phyloP scores from a whole-genome alignment of 2,797 vertebrate species.

The Atherinosoma microstoma region DNA sequence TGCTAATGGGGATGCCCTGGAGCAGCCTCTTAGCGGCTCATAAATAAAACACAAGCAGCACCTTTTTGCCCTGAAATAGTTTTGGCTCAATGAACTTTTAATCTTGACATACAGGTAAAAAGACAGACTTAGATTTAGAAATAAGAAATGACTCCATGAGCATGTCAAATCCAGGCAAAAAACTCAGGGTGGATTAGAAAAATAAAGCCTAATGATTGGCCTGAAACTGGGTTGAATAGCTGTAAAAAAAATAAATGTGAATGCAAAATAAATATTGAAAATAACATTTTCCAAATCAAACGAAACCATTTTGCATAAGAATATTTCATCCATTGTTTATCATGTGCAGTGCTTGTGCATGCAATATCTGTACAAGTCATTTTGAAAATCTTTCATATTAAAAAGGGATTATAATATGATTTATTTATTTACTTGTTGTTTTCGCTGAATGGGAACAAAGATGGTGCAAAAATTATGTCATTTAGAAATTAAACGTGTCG shows the following conservation, averaged over 20 bases:
- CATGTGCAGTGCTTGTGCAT: no score
- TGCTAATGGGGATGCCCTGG: conserved; percentile 69
- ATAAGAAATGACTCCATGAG: conserved; percentile 15
- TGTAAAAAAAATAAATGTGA: neutral
- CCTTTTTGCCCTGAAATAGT: conserved; percentile 53
- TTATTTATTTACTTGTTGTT: no score
- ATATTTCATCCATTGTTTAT: neutral
- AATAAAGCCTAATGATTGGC: conserved; percentile 9
- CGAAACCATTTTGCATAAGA: neutral
- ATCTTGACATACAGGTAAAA: conserved; percentile 52
- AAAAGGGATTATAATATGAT: neutral
- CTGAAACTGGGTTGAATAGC: neutral
- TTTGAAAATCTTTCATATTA: neutral
- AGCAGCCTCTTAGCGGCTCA: conserved; percentile 73
- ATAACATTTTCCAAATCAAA: neutral
- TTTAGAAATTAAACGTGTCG: no score
- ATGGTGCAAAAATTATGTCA: no score
- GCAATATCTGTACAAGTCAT: no score
- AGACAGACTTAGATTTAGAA: conserved; percentile 28
- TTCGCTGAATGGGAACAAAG: conserved; percentile 5
- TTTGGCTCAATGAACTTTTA: conserved; percentile 60
- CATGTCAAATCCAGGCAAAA: conserved; percentile 19
- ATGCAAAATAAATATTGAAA: neutral
- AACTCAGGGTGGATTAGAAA: neutral
- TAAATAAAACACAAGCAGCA: conserved; percentile 68